phyloP scores from a whole-genome alignment of 1,140 invertebrate genomes.

The Eupristina koningsbergeri region DNA sequence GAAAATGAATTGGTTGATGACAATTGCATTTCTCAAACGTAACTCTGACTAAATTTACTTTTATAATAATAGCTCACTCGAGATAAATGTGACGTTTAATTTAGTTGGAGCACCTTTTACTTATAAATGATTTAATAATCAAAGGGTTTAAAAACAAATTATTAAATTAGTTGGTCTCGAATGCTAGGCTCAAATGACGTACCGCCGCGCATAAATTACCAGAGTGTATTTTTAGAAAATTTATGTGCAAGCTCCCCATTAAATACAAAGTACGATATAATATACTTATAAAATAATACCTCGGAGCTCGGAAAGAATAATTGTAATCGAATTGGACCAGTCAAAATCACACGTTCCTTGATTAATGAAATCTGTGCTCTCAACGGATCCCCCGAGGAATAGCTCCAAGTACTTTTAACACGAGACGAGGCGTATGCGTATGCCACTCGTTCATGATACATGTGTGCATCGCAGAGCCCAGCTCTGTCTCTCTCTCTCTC shows the following conservation, averaged over 20 bases:
- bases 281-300: constrained; percentile 17
- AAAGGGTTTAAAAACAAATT: neutral
- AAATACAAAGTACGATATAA: constrained; percentile 10
- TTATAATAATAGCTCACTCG: neutral
- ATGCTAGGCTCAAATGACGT: too few species aligned
- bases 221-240: neutral
- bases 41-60: neutral
- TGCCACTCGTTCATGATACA: constrained; percentile 6
- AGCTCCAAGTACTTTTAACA: constrained; percentile 36
- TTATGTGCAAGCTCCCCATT: neutral
- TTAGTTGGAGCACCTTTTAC: neutral
- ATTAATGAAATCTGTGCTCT: constrained; percentile 49
- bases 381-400: constrained; percentile 41
- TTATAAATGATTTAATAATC: neutral
- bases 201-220: neutral
- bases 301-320: constrained; percentile 10
- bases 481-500: too few species aligned
- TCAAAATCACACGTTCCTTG: constrained; percentile 39
- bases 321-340: constrained; percentile 35
- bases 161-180: neutral
- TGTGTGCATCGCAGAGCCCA: constrained; percentile 1
- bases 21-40: neutral
- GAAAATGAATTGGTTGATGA: neutral
- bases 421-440: neutral
- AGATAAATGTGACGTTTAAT: neutral